Conservation (phyloP, 2,113 vertebrate genomes). For the Sorex araneus region DNA sequence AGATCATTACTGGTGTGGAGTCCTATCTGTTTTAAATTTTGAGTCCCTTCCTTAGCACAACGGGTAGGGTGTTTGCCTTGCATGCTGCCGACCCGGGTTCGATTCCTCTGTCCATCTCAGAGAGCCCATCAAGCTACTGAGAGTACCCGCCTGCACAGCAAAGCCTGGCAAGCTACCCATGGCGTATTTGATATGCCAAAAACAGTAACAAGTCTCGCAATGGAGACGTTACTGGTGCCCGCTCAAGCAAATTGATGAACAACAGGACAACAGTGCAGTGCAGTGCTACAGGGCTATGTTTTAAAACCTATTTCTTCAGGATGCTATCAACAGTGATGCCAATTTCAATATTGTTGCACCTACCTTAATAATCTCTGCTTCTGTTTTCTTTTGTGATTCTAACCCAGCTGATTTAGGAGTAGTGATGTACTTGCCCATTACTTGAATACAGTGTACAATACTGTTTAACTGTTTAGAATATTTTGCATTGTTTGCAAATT, state of each 20-base stretch:
- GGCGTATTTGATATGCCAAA: too few relatives aligned
- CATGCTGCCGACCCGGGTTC: too few relatives aligned
- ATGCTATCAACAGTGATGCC: background rate
- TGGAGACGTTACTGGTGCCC: too few relatives aligned
- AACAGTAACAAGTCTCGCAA: too few relatives aligned
- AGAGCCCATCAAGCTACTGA: too few relatives aligned
- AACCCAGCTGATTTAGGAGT: background rate
- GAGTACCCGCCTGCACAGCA: too few relatives aligned
- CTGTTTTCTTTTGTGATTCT: background rate
- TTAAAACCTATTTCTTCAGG: slow-evolving; percentile 46
- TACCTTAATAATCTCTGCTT: background rate
- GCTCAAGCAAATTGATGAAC: too few relatives aligned
- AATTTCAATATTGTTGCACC: background rate
- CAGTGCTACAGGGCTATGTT: slow-evolving; percentile 69
- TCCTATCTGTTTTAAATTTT: slow-evolving; percentile 44
- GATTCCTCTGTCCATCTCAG: too few relatives aligned
- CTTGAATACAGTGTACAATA: background rate
- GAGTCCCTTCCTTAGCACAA: slow-evolving; percentile 84
- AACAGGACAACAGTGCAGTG: too few relatives aligned
- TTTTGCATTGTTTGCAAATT: slow-evolving; percentile 26
- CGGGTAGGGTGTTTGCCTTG: too few relatives aligned
- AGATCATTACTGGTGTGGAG: background rate
- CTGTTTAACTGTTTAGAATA: background rate
- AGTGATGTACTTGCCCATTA: background rate
- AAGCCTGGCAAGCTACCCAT: too few relatives aligned